Conservation (phyloP, 2,797 vertebrate genomes). For the Pachyuromys duprasi region DNA sequence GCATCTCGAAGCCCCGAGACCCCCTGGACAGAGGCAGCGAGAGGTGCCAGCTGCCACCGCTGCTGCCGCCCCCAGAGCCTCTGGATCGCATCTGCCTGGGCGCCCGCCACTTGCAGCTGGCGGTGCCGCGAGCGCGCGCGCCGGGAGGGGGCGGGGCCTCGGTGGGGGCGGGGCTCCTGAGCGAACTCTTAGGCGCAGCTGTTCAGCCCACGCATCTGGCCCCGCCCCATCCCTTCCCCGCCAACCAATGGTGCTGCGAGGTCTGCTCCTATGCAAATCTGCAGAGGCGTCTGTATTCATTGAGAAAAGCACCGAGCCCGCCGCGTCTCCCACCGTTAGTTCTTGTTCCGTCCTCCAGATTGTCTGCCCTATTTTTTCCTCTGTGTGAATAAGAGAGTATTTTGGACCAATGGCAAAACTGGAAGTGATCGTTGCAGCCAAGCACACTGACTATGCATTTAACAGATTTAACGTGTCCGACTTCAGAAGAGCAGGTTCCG, state of each 20-base stretch:
- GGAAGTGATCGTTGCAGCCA: slow-evolving; percentile 58
- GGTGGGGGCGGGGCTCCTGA: slow-evolving; percentile 67
- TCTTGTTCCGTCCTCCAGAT: neutral
- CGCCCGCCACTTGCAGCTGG: slow-evolving; percentile 79
- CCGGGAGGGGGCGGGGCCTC: slow-evolving; percentile 63
- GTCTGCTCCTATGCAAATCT: slow-evolving; percentile 83
- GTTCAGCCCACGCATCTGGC: slow-evolving; percentile 74
- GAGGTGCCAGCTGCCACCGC: slow-evolving; percentile 60
- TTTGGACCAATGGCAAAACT: no score
- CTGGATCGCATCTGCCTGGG: slow-evolving; percentile 69
- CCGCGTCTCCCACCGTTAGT: neutral
- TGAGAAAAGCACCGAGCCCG: slow-evolving; percentile 80
- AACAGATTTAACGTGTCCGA: slow-evolving; percentile 57
- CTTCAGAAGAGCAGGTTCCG: slow-evolving; percentile 22
- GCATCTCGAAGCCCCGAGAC: neutral
- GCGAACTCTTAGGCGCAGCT: slow-evolving; percentile 75
- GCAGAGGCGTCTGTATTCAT: slow-evolving; percentile 77
- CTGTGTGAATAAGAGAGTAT: slow-evolving; percentile 27
- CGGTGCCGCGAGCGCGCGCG: slow-evolving; percentile 51
- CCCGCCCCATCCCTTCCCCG: slow-evolving; percentile 73
- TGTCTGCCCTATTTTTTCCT: slow-evolving; percentile 63
- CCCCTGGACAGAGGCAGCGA: slow-evolving; percentile 5
- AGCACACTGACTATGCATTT: slow-evolving; percentile 64
- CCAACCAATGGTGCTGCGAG: slow-evolving; percentile 80
- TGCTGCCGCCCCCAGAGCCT: slow-evolving; percentile 37